Percentiles rank a stretch among this genome's conserved stretches.
These are phyloP conservation scores for Ophion ellenae DNA, from an alignment of 2,888 invertebrate genomes.

Conservation along the genomic window DNA sequence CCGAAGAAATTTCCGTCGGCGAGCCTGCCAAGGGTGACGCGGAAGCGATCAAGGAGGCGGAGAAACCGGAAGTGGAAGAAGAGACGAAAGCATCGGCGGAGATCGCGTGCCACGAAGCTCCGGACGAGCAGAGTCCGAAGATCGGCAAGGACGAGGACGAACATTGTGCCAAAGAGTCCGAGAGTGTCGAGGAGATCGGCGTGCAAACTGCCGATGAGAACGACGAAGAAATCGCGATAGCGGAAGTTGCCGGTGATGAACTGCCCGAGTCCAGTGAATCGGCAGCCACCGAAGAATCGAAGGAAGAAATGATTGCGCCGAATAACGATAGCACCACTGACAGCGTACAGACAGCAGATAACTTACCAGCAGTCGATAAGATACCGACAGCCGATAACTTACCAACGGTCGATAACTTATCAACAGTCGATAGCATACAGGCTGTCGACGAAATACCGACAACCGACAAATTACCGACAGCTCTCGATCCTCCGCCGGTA, in stretches of 20 bases:
- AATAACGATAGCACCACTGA: background rate
- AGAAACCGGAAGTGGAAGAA: conserved; percentile 49
- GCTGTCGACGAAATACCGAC: background rate
- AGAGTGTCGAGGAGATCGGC: conserved; percentile 47
- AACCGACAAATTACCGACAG: background rate
- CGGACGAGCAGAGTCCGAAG: conserved; percentile 8
- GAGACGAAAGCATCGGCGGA: background rate
- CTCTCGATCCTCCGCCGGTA: background rate
- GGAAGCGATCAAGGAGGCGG: background rate
- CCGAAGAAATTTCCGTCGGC: conserved; percentile 63
- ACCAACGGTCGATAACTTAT: background rate
- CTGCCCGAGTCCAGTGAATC: conserved; percentile 60
- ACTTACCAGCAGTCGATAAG: background rate
- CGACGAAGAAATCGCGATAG: background rate
- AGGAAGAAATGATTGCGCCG: background rate
- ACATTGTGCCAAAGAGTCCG: conserved; percentile 57
- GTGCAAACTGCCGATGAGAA: conserved; percentile 43
- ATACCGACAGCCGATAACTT: background rate
- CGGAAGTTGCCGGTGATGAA: conserved; percentile 37
- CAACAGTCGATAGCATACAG: background rate
- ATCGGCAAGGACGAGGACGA: conserved; percentile 60
- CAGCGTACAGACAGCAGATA: background rate
- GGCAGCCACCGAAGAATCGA: conserved; percentile 1
- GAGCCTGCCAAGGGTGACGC: conserved; percentile 17
- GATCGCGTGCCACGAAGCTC: background rate